Evolutionary conservation across 2,113 vertebrate genomes (phyloP).

Genomic region (Sakesphorus luctuosus): DNA sequence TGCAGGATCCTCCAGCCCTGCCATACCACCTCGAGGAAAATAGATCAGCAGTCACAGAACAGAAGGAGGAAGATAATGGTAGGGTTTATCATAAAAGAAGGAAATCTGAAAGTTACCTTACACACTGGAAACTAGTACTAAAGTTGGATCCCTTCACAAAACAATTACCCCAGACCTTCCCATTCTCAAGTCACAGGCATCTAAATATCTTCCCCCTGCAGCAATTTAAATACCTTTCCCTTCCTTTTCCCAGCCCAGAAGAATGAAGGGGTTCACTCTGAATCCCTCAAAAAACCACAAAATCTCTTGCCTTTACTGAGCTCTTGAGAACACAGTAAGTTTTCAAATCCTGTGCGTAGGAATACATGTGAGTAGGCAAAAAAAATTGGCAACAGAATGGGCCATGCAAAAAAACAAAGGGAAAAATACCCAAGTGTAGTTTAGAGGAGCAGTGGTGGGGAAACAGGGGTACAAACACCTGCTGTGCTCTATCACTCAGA

Average conservation of each 20-base stretch:
- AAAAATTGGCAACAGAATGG: background rate
- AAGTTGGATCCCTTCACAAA: background rate
- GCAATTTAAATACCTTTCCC: background rate
- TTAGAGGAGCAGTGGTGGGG: background rate
- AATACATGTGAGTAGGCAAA: background rate
- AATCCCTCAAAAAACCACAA: background rate
- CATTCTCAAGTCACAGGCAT: background rate
- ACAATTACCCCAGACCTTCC: background rate
- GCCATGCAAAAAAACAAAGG: background rate
- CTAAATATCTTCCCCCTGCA: background rate
- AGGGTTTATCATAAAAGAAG: background rate
- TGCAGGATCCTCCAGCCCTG: background rate
- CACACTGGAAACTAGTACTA: background rate
- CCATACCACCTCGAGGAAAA: background rate
- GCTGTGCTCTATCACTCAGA: background rate
- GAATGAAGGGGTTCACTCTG: rapidly evolving
- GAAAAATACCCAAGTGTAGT: background rate
- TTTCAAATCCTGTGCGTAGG: background rate
- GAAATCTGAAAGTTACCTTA: background rate
- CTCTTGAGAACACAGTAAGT: background rate
- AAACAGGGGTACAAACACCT: rapidly evolving
- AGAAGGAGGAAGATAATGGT: rapidly evolving
- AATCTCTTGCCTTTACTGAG: background rate
- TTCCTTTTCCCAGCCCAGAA: background rate
- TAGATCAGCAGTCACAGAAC: background rate